These are phyloP conservation scores for Hylaeus anthracinus DNA, from an alignment of 1,140 invertebrate genomes.

Conservation along the genomic window DNA sequence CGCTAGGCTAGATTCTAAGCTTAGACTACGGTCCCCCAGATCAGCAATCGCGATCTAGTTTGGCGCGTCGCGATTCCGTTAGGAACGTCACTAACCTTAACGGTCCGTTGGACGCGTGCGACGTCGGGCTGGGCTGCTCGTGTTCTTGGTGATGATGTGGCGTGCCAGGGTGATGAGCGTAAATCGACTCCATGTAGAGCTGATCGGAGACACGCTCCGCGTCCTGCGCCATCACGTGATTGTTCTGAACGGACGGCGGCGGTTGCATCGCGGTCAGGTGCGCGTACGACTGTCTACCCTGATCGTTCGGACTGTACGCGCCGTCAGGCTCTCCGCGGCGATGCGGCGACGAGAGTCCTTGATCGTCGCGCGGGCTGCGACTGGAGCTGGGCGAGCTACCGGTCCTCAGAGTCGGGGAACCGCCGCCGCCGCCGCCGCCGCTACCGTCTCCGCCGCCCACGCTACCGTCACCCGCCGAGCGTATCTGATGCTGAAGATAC, in stretches of 20 bases:
- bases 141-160: conserved; percentile 75
- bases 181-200: conserved; percentile 74
- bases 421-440: conserved; percentile 35
- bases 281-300: conserved; percentile 73
- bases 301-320: conserved; percentile 72
- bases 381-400: conserved; percentile 76
- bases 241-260: conserved; percentile 61
- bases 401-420: conserved; percentile 70
- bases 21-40: too few relatives aligned
- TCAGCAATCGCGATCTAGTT: too few relatives aligned
- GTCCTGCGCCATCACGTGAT: conserved; percentile 66
- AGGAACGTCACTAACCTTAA: conserved; percentile 68
- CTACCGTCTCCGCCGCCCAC: conserved; percentile 31
- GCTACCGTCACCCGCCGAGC: conserved; percentile 13
- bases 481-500: conserved; percentile 74
- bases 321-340: conserved; percentile 61
- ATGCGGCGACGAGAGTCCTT: conserved; percentile 68
- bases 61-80: too few relatives aligned
- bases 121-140: conserved; percentile 64
- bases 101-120: conserved; percentile 71
- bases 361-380: conserved; percentile 75
- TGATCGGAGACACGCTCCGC: conserved; percentile 70
- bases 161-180: conserved; percentile 65
- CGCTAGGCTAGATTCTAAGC: too few relatives aligned
- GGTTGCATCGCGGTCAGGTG: conserved; percentile 77